A percentile compares a stretch with the other conserved stretches of the same genome.
Evolutionary conservation across 1,140 invertebrate genomes (phyloP).

Genomic region (Tetramorium alpestre): DNA sequence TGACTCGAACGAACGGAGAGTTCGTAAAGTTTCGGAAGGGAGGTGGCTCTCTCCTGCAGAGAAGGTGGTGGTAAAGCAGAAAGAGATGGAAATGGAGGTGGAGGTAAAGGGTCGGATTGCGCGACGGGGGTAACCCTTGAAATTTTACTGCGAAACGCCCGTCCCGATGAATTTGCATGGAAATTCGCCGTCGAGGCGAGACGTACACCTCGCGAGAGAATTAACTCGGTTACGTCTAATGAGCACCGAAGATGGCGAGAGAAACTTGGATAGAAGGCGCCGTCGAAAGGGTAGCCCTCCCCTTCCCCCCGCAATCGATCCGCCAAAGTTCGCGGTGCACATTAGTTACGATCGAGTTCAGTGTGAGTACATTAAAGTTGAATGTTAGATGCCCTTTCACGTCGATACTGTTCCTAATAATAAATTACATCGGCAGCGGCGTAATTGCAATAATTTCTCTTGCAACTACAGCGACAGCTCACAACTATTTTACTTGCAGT

Average conservation of each 20-base stretch:
- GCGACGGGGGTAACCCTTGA: constrained; percentile 68
- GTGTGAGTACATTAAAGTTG: constrained; percentile 3
- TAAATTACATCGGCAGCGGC: not conserved
- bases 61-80: not conserved
- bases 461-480: not conserved
- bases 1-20: constrained; percentile 60
- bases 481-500: not conserved
- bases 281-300: constrained; percentile 38
- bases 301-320: constrained; percentile 15
- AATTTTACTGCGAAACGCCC: constrained; percentile 79
- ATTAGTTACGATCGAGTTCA: not conserved
- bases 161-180: constrained; percentile 78
- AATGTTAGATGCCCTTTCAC: not conserved
- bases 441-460: not conserved
- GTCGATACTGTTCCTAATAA: not conserved
- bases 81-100: not conserved
- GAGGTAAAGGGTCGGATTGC: constrained; percentile 27
- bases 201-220: constrained; percentile 69
- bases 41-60: not conserved
- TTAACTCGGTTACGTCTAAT: constrained; percentile 76
- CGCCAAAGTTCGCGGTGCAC: constrained; percentile 22
- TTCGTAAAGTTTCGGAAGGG: constrained; percentile 75
- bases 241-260: constrained; percentile 60
- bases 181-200: constrained; percentile 69
- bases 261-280: constrained; percentile 9